These are phyloP conservation scores for Anguilla pacifica DNA, from an alignment of 2,797 vertebrate species.

Conservation along the genomic window DNA sequence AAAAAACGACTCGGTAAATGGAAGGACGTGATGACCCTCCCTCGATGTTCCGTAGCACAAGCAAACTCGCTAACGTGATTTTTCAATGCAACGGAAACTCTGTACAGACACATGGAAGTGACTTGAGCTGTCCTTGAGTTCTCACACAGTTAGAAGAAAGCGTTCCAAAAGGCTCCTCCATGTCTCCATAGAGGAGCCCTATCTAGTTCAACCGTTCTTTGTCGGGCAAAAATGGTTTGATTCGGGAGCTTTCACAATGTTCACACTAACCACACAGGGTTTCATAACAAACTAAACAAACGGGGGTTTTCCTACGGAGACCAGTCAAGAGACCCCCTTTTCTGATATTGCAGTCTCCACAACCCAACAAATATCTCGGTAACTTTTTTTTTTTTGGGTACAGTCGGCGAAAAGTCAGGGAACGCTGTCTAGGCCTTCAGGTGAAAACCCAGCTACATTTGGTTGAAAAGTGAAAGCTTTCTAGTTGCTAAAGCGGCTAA, in stretches of 20 bases:
- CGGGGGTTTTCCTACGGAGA: neutral
- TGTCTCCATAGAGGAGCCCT: neutral
- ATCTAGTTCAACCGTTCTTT: neutral
- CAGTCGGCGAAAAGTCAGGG: too few relatives aligned
- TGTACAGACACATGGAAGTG: too few relatives aligned
- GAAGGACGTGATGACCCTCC: neutral
- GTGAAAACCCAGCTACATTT: too few relatives aligned
- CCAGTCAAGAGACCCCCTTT: too few relatives aligned
- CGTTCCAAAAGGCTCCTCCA: neutral
- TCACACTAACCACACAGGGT: neutral
- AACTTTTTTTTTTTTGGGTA: too few relatives aligned
- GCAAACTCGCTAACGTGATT: neutral
- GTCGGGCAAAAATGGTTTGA: neutral
- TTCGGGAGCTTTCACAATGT: neutral
- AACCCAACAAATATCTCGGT: too few relatives aligned
- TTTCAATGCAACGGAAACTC: neutral
- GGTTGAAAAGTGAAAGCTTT: too few relatives aligned
- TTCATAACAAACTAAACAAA: neutral
- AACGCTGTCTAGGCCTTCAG: too few relatives aligned
- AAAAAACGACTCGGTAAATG: neutral
- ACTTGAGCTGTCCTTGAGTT: too few relatives aligned
- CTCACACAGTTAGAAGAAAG: neutral
- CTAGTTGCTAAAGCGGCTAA: too few relatives aligned
- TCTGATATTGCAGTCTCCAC: too few relatives aligned
- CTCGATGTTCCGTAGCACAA: neutral